Conservation (phyloP, 2,888 invertebrate species). For the Ophion slaviceki region DNA sequence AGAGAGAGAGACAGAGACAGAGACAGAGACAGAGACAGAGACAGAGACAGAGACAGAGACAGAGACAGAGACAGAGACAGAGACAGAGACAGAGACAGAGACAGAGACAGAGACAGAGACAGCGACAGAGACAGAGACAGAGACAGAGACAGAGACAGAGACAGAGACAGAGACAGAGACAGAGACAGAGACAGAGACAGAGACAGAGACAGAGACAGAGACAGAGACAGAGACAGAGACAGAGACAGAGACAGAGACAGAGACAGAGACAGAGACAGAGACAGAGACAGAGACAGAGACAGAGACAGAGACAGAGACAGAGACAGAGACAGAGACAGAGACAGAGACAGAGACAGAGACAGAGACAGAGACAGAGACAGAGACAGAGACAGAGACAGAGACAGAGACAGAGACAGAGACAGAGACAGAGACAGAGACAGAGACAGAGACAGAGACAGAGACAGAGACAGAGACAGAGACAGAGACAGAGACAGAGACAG, state of each 20-base stretch:
- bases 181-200: slow-evolving; percentile 4
- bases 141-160: not conserved
- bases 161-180: slow-evolving; percentile 14
- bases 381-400: not conserved
- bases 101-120: slow-evolving; percentile 14
- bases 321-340: not conserved
- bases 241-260: slow-evolving; percentile 4
- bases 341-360: slow-evolving; percentile 14
- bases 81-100: not conserved
- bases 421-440: slow-evolving; percentile 4
- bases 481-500: slow-evolving; percentile 4
- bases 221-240: slow-evolving; percentile 14
- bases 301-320: slow-evolving; percentile 4
- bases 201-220: not conserved
- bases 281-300: slow-evolving; percentile 14
- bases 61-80: slow-evolving; percentile 4
- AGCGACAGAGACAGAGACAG: slow-evolving; percentile 1
- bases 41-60: slow-evolving; percentile 14
- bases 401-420: slow-evolving; percentile 14
- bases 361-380: slow-evolving; percentile 4
- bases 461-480: slow-evolving; percentile 14
- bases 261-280: not conserved
- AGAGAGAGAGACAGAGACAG: slow-evolving; percentile 14
- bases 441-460: not conserved
- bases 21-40: not conserved